A percentile compares a stretch with the other conserved stretches of the same genome.
These are phyloP conservation scores for Subacronicta megacephala DNA, from an alignment of 2,888 invertebrate genomes.

Conservation along the genomic window DNA sequence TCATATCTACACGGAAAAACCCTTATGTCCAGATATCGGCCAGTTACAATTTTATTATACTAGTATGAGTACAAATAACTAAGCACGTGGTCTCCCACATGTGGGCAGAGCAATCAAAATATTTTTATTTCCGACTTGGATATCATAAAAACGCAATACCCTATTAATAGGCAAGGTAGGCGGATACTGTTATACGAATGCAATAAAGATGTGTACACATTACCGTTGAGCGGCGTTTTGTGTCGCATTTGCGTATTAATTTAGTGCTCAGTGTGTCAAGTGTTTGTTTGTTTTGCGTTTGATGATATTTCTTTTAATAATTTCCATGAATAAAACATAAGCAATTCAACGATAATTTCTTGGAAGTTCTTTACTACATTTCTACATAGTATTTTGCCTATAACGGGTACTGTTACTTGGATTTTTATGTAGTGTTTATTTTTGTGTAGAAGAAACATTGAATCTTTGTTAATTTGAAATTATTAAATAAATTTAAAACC, in stretches of 20 bases:
- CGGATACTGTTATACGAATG: constrained; percentile 53
- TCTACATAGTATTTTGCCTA: not conserved
- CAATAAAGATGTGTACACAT: constrained; percentile 23
- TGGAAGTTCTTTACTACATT: not conserved
- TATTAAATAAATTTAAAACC: too few relatives aligned
- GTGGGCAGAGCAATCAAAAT: constrained; percentile 57
- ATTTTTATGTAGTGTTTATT: too few relatives aligned
- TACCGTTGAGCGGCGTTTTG: not conserved
- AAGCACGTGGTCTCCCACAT: constrained; percentile 1
- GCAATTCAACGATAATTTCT: not conserved
- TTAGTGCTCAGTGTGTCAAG: constrained; percentile 18
- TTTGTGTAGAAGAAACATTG: too few relatives aligned
- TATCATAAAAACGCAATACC: constrained; percentile 56
- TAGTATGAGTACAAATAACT: too few relatives aligned
- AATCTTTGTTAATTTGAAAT: too few relatives aligned
- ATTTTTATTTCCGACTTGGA: constrained; percentile 51
- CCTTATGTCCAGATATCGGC: too few relatives aligned
- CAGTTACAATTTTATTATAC: too few relatives aligned
- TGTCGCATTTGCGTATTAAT: constrained; percentile 23
- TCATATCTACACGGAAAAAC: too few relatives aligned
- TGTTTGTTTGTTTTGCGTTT: constrained; percentile 23
- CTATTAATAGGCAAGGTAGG: constrained; percentile 56
- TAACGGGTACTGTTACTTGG: too few relatives aligned
- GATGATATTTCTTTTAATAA: too few relatives aligned
- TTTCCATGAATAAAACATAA: not conserved